A percentile compares a stretch with the other conserved stretches of the same genome.
Evolutionary conservation across 2,888 invertebrate species (phyloP).

Genomic region (Timema cristinae): DNA sequence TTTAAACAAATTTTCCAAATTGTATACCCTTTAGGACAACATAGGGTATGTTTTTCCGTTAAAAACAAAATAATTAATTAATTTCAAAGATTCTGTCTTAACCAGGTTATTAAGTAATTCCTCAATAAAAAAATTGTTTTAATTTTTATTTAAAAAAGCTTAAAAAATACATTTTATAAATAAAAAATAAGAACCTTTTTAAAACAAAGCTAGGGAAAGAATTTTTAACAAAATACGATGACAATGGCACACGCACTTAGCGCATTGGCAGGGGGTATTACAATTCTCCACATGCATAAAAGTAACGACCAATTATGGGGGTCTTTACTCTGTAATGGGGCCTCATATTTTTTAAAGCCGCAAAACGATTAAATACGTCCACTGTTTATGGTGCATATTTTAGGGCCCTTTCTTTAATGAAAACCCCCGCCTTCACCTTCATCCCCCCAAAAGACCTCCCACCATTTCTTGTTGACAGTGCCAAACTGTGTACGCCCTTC

Average conservation of each 20-base stretch:
- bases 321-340: neutral
- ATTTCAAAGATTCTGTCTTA: too few relatives aligned
- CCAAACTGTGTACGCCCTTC: neutral
- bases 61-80: too few relatives aligned
- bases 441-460: neutral
- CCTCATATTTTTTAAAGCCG: slow-evolving; percentile 7
- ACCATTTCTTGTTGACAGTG: neutral
- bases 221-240: neutral
- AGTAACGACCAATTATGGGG: neutral
- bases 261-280: neutral
- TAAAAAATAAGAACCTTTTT: too few relatives aligned
- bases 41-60: too few relatives aligned
- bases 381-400: neutral
- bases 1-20: too few relatives aligned
- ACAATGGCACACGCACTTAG: neutral
- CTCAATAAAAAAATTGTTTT: too few relatives aligned
- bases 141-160: too few relatives aligned
- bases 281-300: neutral
- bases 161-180: too few relatives aligned
- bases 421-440: slow-evolving; percentile 3
- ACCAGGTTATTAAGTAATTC: too few relatives aligned
- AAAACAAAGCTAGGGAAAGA: neutral
- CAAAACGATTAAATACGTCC: neutral
- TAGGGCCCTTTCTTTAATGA: neutral
- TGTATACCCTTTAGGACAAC: too few relatives aligned